A percentile compares a stretch with the other conserved stretches of the same genome.
Conservation (phyloP, 2,888 invertebrate genomes). For the Seladonia tumulorum region DNA sequence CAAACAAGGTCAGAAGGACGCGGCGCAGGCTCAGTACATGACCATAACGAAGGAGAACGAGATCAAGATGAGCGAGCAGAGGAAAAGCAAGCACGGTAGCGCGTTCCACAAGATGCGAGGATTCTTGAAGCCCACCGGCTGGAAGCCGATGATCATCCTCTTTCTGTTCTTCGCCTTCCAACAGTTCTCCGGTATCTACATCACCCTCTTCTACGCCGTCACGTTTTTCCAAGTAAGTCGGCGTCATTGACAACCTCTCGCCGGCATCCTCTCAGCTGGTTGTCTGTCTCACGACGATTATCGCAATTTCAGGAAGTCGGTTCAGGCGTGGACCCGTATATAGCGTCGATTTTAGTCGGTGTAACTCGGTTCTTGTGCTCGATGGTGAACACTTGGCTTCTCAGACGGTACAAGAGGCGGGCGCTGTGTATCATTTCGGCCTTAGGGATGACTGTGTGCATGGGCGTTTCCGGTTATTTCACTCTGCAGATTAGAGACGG, state of each 20-base stretch:
- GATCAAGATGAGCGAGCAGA: conserved; percentile 84
- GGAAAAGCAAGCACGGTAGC: conserved; percentile 81
- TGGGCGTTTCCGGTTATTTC: conserved; percentile 86
- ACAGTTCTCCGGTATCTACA: conserved; percentile 87
- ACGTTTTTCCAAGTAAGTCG: conserved; percentile 85
- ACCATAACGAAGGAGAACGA: conserved; percentile 86
- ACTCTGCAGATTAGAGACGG: conserved; percentile 84
- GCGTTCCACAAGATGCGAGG: conserved; percentile 81
- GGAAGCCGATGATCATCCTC: conserved; percentile 86
- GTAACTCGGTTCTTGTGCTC: conserved; percentile 86
- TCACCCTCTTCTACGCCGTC: conserved; percentile 87
- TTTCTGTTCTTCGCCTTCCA: conserved; percentile 86
- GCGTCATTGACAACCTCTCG: neutral
- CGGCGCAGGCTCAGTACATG: conserved; percentile 85
- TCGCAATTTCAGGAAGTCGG: conserved; percentile 84
- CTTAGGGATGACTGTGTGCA: conserved; percentile 86
- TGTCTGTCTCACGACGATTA: neutral
- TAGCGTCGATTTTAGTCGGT: conserved; percentile 87
- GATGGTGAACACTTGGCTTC: conserved; percentile 86
- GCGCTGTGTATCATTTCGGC: conserved; percentile 85
- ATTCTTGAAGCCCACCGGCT: conserved; percentile 86
- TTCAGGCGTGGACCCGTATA: conserved; percentile 85
- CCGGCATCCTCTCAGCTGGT: neutral
- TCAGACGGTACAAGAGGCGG: conserved; percentile 85
- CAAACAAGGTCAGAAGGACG: conserved; percentile 72